Base-by-base conservation (phyloP, 2,113 vertebrate species). In the Prionailurus bengalensis region DNA sequence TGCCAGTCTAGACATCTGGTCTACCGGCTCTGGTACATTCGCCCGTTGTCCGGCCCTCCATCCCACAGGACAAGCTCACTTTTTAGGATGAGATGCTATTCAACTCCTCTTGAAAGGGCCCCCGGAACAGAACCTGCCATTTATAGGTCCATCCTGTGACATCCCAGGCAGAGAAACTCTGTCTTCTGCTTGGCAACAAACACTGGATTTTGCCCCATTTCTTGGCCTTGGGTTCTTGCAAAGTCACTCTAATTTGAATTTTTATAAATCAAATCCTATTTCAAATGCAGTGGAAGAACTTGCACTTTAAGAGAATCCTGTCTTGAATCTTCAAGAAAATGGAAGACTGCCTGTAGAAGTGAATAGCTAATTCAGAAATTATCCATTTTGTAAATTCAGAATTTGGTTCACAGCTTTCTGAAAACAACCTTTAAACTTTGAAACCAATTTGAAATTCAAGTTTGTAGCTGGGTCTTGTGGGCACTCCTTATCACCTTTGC, bases 391-490 rank as follows among this genome's bases (percentile, higher is more conserved):
- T 78, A 91, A 96, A 97, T 94, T 96, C 48, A 39, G 84, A 96
- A 96, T 82, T 94, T 94, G 48, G 42, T 87, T 94, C 92, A 95
- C 76, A 91, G 71, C 83, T 95, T 97, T 95, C 92, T 85, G 80
- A 94, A 97, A 97, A 95, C 95, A 97, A 97, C 87, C 96, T 97
- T 97, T 97, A 96, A 92, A 95, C 97, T 97, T 96, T 19, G 66
- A 90, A 97, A 92, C 76, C 91, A 88, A 97, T 97, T 96, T 97
- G 92, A 97, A 98, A 97, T 97, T 98, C 97, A 97, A 94, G 96
- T 98, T 94, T 94, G 73, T 88, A 70, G 48, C 90, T 91, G 33
- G 73, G 93, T 97, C 95, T 95, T 94, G 16, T 94, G 96, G 97
- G 81, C 90, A 91, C 78, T 96, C 90, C 94, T 97, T 97, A 96